Conservation (phyloP, 2,797 vertebrate genomes). For the Parotocinclus haroldoi region DNA sequence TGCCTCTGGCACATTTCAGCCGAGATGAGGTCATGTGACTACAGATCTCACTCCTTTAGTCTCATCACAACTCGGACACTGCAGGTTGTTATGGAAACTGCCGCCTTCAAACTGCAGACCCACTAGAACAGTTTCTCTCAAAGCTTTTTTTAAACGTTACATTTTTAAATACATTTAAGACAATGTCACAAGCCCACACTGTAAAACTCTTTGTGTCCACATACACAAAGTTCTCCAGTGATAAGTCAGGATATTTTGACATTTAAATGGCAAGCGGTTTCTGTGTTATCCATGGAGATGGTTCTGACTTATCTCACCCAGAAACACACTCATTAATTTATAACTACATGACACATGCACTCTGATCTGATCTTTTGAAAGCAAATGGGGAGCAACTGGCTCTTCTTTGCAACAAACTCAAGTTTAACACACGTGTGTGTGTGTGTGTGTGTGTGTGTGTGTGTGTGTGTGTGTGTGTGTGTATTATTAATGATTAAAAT, state of each 20-base stretch:
- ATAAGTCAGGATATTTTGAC: slow-evolving; percentile 66
- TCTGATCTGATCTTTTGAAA: slow-evolving; percentile 35
- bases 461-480: too few species aligned
- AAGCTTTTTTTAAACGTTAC: background rate
- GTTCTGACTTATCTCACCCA: slow-evolving; percentile 78
- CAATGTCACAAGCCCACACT: background rate
- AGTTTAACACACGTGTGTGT: slow-evolving; percentile 1
- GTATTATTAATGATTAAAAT: too few species aligned
- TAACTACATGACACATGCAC: slow-evolving; percentile 72
- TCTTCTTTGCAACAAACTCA: background rate
- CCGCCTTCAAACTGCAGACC: slow-evolving; percentile 60
- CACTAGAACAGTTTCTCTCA: too few species aligned
- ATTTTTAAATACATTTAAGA: background rate
- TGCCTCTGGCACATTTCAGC: slow-evolving; percentile 62
- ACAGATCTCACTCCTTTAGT: background rate
- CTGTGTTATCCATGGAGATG: slow-evolving; percentile 68
- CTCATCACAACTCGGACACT: slow-evolving; percentile 53
- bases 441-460: background rate
- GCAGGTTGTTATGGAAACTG: slow-evolving; percentile 73
- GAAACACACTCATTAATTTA: slow-evolving; percentile 81
- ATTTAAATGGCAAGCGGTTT: slow-evolving; percentile 71
- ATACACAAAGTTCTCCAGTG: slow-evolving; percentile 42
- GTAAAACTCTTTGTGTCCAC: slow-evolving; percentile 16
- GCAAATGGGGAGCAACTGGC: background rate
- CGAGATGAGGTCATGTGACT: slow-evolving; percentile 63